Conservation (phyloP, 1,140 invertebrate species). For the Acromyrmex heyeri region DNA sequence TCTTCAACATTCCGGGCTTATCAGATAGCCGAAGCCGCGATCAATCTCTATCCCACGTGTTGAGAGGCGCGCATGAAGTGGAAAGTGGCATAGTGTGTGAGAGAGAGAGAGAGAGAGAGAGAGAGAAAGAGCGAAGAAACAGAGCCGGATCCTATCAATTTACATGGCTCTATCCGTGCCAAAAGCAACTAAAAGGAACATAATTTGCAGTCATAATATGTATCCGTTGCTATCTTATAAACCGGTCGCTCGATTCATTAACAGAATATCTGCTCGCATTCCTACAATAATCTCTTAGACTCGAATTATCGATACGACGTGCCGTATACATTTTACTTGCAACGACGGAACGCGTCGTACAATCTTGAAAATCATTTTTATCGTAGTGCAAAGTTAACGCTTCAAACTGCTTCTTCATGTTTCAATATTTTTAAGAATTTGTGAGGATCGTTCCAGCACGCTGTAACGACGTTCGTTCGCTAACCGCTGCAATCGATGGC, state of each 20-base stretch:
- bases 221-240: slow-evolving; percentile 29
- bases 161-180: slow-evolving; percentile 21
- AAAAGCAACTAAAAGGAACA: slow-evolving; percentile 11
- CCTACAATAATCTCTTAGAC: slow-evolving; percentile 49
- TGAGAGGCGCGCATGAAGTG: slow-evolving; percentile 23
- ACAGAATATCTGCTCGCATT: slow-evolving; percentile 52
- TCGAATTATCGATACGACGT: slow-evolving; percentile 17
- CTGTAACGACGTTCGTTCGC: slow-evolving; percentile 30
- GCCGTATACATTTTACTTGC: neutral
- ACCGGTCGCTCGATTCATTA: slow-evolving; percentile 68
- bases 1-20: slow-evolving; percentile 66
- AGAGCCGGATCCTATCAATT: slow-evolving; percentile 30
- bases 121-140: neutral
- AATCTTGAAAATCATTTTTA: slow-evolving; percentile 1
- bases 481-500: slow-evolving; percentile 18
- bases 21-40: slow-evolving; percentile 67
- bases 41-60: slow-evolving; percentile 66
- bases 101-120: neutral
- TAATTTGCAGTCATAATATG: slow-evolving; percentile 53
- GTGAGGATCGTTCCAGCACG: neutral
- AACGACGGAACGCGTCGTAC: neutral
- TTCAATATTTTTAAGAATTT: slow-evolving; percentile 32
- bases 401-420: neutral
- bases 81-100: neutral
- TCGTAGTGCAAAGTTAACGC: neutral